Conservation (phyloP, 2,888 invertebrate species). For the Scaptomyza parva region DNA sequence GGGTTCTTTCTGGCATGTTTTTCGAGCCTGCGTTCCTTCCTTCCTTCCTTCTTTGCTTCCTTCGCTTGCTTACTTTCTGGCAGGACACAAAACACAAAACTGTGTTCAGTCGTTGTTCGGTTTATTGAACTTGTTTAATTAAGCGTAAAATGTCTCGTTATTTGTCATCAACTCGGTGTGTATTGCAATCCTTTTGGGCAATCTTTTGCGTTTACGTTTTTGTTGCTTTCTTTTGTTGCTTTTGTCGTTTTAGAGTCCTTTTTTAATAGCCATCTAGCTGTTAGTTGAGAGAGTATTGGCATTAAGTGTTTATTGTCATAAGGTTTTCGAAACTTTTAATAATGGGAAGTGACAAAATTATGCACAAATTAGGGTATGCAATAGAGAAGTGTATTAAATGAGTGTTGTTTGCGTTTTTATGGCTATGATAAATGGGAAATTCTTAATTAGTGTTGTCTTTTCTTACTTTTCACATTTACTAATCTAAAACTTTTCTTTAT, state of each 20-base stretch:
- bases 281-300: slow-evolving; percentile 5
- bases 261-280: slow-evolving; percentile 9
- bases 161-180: slow-evolving; percentile 58
- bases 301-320: slow-evolving; percentile 14
- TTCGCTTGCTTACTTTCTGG: slow-evolving; percentile 31
- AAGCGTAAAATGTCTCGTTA: slow-evolving; percentile 72
- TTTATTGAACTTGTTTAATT: slow-evolving; percentile 80
- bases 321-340: slow-evolving; percentile 6
- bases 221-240: slow-evolving; percentile 13
- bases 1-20: slow-evolving; percentile 36
- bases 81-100: slow-evolving; percentile 31
- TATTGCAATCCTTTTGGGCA: slow-evolving; percentile 32
- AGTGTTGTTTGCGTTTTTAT: background rate
- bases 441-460: background rate
- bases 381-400: background rate
- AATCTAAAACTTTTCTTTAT: background rate
- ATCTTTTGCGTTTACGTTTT: slow-evolving; percentile 23
- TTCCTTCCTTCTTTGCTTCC: slow-evolving; percentile 23
- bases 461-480: background rate
- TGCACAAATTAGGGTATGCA: background rate
- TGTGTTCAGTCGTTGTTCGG: too few species aligned
- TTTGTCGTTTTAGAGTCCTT: background rate
- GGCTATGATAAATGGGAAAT: background rate
- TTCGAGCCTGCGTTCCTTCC: slow-evolving; percentile 18
- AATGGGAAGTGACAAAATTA: background rate